Base-by-base conservation (phyloP, 2,113 vertebrate genomes). In the Proteles cristata region DNA sequence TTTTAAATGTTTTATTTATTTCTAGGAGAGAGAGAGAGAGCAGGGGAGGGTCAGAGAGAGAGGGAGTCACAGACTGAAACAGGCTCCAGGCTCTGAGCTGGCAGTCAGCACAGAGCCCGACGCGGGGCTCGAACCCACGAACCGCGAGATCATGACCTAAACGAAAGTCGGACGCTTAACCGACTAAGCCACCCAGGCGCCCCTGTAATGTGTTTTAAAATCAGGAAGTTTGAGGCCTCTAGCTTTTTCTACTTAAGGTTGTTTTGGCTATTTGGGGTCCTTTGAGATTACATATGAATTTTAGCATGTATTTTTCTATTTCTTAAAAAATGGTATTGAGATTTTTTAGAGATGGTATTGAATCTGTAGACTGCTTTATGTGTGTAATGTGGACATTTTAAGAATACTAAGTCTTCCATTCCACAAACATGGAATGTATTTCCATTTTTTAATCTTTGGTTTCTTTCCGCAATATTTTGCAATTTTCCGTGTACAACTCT, bases 241-340 rank as follows among this genome's bases (percentile, higher is more conserved):
- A 86, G 50, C 15, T 94, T 90, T 74, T 16, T 53, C 87, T 28
- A 23, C 45, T 76, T 21, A 68, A 77, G 61, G 33, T 71, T 76
- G 39, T 77, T 88, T 94, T n/a, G 23, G 21, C 39, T 94, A 43
- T 77, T 68, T 15, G 26, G 43, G 26, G 8, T 63, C 77, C 39
- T 92, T 77, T 82, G 88, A 92, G 23, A 53, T 92, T 76, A 50
- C n/a, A 58, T 74, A 68, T 92, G 15, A 63, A 88, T 69, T 88
- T 76, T 88, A 93, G 21, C 11, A 21, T 74, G 48, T 79, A 31
- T 81, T 92, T 93, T 87, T 83, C 79, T 84, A 83, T 12, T 83
- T 88, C 33, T 93, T 10, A 21, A 39, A 94, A 89, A 90, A 63
- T 11, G 7, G 11, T 80, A 53, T 31, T 85, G 53, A 21, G n/a